Conservation (phyloP, 1,140 invertebrate genomes). For the Oreohelix idahoensis region DNA sequence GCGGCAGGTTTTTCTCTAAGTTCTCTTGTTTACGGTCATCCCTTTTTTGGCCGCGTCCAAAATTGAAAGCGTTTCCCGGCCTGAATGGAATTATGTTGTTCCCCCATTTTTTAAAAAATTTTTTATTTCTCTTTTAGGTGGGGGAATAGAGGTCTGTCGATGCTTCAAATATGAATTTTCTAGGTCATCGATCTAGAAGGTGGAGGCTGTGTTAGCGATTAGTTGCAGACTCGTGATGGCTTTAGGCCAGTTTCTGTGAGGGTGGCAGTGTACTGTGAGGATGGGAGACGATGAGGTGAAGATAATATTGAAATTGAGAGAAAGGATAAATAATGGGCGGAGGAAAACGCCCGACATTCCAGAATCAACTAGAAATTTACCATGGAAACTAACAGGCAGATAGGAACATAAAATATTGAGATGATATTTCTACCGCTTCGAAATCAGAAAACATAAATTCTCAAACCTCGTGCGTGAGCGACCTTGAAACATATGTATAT, state of each 20-base stretch:
- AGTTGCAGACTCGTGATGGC: background rate
- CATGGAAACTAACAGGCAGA: too few species aligned
- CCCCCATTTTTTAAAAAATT: background rate
- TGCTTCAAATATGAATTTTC: background rate
- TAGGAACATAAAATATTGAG: too few species aligned
- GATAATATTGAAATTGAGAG: too few species aligned
- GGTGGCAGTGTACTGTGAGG: too few species aligned
- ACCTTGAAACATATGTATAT: too few species aligned
- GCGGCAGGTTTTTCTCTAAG: background rate
- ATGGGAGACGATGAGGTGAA: too few species aligned
- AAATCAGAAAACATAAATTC: too few species aligned
- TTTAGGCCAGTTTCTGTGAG: background rate
- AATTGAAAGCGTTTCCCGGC: background rate
- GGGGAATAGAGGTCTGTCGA: background rate
- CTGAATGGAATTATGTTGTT: background rate
- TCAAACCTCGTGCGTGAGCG: too few species aligned
- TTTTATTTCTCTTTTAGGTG: constrained; percentile 1
- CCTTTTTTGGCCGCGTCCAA: background rate
- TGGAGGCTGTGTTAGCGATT: background rate
- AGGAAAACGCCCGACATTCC: too few species aligned
- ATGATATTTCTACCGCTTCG: too few species aligned
- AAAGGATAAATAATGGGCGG: too few species aligned
- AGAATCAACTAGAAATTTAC: too few species aligned
- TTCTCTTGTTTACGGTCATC: background rate
- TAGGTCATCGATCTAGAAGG: background rate